Evolutionary conservation across 2,888 invertebrate species (phyloP).

Genomic region (Gonocerus acuteangulatus): DNA sequence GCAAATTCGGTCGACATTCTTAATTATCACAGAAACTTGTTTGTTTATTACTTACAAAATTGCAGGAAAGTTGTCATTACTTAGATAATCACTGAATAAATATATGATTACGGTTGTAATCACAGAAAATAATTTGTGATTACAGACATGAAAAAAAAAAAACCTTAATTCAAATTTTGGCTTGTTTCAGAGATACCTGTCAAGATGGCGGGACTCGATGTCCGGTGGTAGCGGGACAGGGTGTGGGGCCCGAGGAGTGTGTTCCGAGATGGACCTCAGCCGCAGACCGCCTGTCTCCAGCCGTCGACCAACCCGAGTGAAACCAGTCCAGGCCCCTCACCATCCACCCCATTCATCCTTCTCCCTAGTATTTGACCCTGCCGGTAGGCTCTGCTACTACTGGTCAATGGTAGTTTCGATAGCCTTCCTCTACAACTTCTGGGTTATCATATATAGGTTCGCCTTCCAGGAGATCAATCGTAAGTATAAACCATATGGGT

Average conservation of each 20-base stretch:
- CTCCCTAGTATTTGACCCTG: slow-evolving; percentile 97
- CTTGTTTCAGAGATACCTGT: slow-evolving; percentile 57
- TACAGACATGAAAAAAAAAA: no score
- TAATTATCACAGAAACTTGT: no score
- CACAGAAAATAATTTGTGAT: no score
- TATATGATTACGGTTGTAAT: no score
- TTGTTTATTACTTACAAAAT: no score
- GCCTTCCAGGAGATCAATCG: slow-evolving; percentile 96
- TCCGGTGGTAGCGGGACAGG: slow-evolving; percentile 59
- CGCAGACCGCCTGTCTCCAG: slow-evolving; percentile 46
- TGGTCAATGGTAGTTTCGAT: slow-evolving; percentile 96
- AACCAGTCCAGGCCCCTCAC: slow-evolving; percentile 43
- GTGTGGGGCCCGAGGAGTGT: slow-evolving; percentile 42
- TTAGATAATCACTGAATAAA: no score
- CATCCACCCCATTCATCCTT: slow-evolving; percentile 57
- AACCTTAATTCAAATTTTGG: no score
- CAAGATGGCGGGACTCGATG: slow-evolving; percentile 66
- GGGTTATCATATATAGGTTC: slow-evolving; percentile 97
- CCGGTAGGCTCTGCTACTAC: slow-evolving; percentile 90
- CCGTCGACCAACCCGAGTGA: slow-evolving; percentile 19
- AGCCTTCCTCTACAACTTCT: slow-evolving; percentile 93
- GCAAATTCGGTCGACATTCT: no score
- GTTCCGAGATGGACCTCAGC: slow-evolving; percentile 70
- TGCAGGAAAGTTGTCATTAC: no score
- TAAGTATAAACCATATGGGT: no score